These are phyloP conservation scores for Aspidiotus destructor DNA, from an alignment of 2,888 invertebrate genomes.

Conservation along the genomic window DNA sequence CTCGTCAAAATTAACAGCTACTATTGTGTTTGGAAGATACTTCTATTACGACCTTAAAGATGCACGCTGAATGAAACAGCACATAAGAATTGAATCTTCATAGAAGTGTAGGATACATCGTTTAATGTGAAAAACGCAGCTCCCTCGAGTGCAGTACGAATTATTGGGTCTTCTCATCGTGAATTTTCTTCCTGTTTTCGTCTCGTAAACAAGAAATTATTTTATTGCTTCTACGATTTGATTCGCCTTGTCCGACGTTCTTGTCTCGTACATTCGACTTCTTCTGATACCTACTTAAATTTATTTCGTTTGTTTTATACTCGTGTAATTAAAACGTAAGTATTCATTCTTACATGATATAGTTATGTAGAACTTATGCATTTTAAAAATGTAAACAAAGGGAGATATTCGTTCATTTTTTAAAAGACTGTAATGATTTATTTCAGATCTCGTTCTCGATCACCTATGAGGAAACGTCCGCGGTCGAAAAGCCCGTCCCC, in stretches of 20 bases:
- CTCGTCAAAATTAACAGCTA: constrained; percentile 10
- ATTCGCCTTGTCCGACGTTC: background rate
- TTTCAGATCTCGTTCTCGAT: constrained; percentile 11
- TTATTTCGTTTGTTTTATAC: background rate
- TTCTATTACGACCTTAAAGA: background rate
- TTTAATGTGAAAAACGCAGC: background rate
- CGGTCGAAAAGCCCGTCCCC: constrained; percentile 5
- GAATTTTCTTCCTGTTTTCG: constrained; percentile 1
- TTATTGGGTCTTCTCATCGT: background rate
- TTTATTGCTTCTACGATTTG: background rate
- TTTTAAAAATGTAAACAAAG: background rate
- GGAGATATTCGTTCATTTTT: background rate
- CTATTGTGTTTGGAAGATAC: background rate
- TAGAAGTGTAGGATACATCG: constrained; percentile 4
- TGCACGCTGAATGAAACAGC: background rate
- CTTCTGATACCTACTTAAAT: background rate
- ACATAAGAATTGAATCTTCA: background rate
- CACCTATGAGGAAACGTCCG: background rate
- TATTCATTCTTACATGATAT: background rate
- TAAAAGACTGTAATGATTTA: background rate
- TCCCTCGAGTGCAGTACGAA: background rate
- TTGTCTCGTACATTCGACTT: background rate
- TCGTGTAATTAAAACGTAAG: background rate
- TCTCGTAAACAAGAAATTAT: background rate
- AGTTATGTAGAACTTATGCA: background rate